Conservation (phyloP, 2,113 vertebrate species). For the Sinocyclocheilus anophthalmus region DNA sequence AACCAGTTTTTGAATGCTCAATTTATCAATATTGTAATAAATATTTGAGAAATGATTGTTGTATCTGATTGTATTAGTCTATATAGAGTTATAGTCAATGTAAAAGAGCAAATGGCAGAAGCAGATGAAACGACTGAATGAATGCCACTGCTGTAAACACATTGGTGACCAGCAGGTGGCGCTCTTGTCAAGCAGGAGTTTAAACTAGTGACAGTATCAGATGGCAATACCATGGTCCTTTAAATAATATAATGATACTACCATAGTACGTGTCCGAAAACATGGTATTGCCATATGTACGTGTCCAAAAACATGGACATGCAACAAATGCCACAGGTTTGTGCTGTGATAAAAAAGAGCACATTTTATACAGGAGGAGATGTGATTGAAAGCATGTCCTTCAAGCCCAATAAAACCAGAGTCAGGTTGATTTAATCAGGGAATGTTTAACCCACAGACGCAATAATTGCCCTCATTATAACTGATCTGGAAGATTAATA, state of each 20-base stretch:
- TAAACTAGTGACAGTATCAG: too few species aligned
- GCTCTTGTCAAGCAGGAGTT: background rate
- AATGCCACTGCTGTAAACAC: too few species aligned
- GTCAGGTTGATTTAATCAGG: background rate
- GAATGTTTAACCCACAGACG: background rate
- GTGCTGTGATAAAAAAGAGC: background rate
- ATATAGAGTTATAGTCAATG: too few species aligned
- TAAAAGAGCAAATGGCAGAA: too few species aligned
- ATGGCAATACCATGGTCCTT: too few species aligned
- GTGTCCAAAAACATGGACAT: too few species aligned
- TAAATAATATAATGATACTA: too few species aligned
- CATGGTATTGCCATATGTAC: background rate
- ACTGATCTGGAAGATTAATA: constrained; percentile 9
- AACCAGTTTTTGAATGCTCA: too few species aligned
- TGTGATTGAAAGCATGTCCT: background rate
- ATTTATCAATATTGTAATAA: too few species aligned
- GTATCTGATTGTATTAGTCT: too few species aligned
- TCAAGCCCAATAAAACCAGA: background rate
- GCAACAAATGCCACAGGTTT: background rate
- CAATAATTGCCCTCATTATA: constrained; percentile 17
- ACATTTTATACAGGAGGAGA: background rate
- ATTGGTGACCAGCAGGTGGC: background rate
- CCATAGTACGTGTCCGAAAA: background rate
- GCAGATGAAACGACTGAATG: too few species aligned
- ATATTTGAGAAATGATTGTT: too few species aligned